Percentiles rank a stretch among this genome's conserved stretches.
Conservation (phyloP, 2,888 invertebrate genomes). For the Agrilus biguttatus region DNA sequence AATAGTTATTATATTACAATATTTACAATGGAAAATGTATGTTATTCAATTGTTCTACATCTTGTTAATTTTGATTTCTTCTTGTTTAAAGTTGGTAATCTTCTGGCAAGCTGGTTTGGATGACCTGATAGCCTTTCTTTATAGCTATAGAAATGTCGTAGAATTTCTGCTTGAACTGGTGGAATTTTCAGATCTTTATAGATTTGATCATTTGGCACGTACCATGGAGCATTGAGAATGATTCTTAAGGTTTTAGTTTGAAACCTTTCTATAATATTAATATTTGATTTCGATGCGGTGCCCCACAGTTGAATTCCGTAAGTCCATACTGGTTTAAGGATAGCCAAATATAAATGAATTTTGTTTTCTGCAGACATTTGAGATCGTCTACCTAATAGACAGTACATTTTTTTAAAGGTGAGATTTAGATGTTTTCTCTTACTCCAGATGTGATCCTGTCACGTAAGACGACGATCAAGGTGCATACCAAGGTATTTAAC, state of each 20-base stretch:
- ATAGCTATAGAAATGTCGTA: too few species aligned
- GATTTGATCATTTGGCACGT: conserved; percentile 4
- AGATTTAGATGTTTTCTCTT: conserved; percentile 4
- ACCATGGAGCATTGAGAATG: conserved; percentile 8
- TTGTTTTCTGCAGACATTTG: conserved; percentile 5
- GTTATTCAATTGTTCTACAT: too few species aligned
- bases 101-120: too few species aligned
- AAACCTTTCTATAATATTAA: conserved; percentile 8
- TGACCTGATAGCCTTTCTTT: too few species aligned
- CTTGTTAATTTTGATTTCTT: too few species aligned
- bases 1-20: too few species aligned
- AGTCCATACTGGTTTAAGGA: conserved; percentile 7
- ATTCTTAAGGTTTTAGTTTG: conserved; percentile 7
- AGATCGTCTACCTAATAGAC: conserved; percentile 1
- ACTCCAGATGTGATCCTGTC: conserved; percentile 3
- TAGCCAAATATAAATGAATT: conserved; percentile 7
- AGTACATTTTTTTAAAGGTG: conserved; percentile 2
- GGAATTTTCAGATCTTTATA: too few species aligned
- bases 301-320: conserved; percentile 11
- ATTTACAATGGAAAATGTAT: too few species aligned
- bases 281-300: conserved; percentile 7
- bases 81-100: too few species aligned
- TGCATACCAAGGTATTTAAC: conserved; percentile 3
- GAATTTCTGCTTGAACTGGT: too few species aligned
- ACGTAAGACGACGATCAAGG: conserved; percentile 3